A percentile compares a stretch with the other conserved stretches of the same genome.
These are phyloP conservation scores for Tubulanus polymorphus DNA, from an alignment of 2,888 invertebrate species.

Conservation along the genomic window DNA sequence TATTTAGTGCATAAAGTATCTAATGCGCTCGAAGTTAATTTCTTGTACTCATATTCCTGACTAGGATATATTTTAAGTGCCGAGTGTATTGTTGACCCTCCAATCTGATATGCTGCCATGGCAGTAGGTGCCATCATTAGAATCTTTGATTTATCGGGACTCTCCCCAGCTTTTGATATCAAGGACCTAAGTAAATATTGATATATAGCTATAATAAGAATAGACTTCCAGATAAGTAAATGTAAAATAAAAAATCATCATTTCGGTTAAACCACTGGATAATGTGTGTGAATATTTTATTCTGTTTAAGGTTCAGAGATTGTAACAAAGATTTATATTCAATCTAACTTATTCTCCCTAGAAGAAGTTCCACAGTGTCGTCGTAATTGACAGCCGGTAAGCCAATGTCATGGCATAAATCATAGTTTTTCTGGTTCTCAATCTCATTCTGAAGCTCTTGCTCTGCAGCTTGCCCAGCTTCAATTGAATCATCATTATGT, in stretches of 20 bases:
- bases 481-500: constrained; percentile 4
- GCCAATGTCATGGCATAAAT: not conserved
- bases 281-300: not conserved
- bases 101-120: not conserved
- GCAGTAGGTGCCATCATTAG: not conserved
- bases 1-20: constrained; percentile 11
- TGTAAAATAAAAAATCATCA: too few relatives aligned
- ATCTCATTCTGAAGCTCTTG: not conserved
- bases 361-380: not conserved
- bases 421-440: not conserved
- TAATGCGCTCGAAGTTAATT: not conserved
- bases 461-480: not conserved
- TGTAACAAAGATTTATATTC: not conserved
- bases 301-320: not conserved
- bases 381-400: not conserved
- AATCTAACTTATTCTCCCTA: not conserved
- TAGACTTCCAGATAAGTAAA: too few relatives aligned
- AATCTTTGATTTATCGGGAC: not conserved
- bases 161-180: not conserved
- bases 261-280: too few relatives aligned
- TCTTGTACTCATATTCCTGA: constrained; percentile 14
- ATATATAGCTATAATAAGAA: constrained; percentile 10
- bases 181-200: constrained; percentile 2
- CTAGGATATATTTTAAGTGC: constrained; percentile 1
- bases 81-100: constrained; percentile 12